Percentiles rank a stretch among this genome's conserved stretches.
phyloP scores from a whole-genome alignment of 2,888 invertebrate species.

The Pyrrhia umbra region DNA sequence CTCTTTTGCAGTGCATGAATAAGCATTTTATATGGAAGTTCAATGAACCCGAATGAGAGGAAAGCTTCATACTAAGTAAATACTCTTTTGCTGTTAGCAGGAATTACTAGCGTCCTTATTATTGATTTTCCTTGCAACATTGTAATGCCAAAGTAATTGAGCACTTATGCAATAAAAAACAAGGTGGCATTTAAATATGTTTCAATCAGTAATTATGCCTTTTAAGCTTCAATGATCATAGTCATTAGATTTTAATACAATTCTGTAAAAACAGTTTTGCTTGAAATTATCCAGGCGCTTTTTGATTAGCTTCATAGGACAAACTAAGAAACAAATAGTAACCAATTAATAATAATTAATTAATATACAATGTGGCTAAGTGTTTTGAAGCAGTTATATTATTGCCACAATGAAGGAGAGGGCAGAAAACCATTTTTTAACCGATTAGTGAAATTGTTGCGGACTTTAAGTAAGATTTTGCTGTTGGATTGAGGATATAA shows the following conservation, averaged over 20 bases:
- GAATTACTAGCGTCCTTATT: slow-evolving; percentile 2
- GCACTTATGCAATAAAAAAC: not conserved
- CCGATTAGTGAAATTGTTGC: too few species aligned
- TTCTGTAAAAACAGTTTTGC: too few species aligned
- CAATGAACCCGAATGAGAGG: slow-evolving; percentile 17
- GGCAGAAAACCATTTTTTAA: not conserved
- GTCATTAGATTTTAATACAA: too few species aligned
- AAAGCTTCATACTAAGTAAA: slow-evolving; percentile 24
- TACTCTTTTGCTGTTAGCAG: slow-evolving; percentile 12
- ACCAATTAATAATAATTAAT: not conserved
- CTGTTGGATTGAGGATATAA: too few species aligned
- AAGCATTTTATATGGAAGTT: slow-evolving; percentile 29
- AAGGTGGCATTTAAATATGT: too few species aligned
- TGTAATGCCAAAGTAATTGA: not conserved
- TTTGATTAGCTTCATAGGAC: not conserved
- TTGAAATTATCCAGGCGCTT: not conserved
- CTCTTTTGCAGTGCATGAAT: slow-evolving; percentile 25
- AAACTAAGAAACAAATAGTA: not conserved
- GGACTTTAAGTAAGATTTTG: too few species aligned
- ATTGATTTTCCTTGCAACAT: not conserved
- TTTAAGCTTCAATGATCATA: too few species aligned
- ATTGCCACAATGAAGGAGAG: not conserved
- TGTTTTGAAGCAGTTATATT: not conserved
- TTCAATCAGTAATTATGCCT: too few species aligned
- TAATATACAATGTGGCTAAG: not conserved